These are phyloP conservation scores for Yponomeuta cagnagella DNA, from an alignment of 2,888 invertebrate species.

Conservation along the genomic window DNA sequence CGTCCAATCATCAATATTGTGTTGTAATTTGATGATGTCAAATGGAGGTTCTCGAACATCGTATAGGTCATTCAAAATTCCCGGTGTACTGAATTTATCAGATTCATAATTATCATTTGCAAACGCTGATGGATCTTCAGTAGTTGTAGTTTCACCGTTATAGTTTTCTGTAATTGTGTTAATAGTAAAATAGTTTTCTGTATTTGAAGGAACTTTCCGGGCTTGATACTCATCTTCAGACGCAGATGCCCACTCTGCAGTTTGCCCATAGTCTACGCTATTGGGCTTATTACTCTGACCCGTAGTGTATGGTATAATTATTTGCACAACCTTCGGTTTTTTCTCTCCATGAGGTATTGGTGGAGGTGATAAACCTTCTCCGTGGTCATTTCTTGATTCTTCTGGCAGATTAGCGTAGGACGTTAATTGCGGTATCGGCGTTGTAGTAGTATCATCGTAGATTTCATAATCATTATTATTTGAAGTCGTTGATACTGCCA, in stretches of 20 bases:
- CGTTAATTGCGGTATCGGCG: conserved; percentile 32
- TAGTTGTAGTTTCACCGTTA: conserved; percentile 38
- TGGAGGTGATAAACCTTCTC: conserved; percentile 35
- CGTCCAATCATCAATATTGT: conserved; percentile 91
- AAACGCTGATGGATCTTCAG: conserved; percentile 36
- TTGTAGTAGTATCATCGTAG: conserved; percentile 56
- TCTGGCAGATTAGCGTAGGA: conserved; percentile 23
- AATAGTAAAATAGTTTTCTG: conserved; percentile 29
- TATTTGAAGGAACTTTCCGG: conserved; percentile 64
- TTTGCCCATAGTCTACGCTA: conserved; percentile 30
- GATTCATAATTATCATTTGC: conserved; percentile 67
- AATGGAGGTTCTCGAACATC: conserved; percentile 76
- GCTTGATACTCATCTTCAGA: conserved; percentile 56
- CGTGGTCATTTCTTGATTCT: conserved; percentile 44
- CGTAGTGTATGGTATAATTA: conserved; percentile 87
- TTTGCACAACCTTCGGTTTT: conserved; percentile 81
- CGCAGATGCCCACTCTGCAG: conserved; percentile 32
- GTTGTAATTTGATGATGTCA: conserved; percentile 84
- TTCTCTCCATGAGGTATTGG: conserved; percentile 45
- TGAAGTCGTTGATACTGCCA: conserved; percentile 42
- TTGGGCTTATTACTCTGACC: conserved; percentile 49
- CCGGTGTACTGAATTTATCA: conserved; percentile 61
- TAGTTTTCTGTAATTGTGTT: conserved; percentile 36
- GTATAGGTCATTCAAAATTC: conserved; percentile 51
- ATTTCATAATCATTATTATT: conserved; percentile 59